Evolutionary conservation across 1,140 invertebrate genomes (phyloP), one percentile per base, ranked within the genome.

Genomic region (Drosophila lacteicornis): DNA sequence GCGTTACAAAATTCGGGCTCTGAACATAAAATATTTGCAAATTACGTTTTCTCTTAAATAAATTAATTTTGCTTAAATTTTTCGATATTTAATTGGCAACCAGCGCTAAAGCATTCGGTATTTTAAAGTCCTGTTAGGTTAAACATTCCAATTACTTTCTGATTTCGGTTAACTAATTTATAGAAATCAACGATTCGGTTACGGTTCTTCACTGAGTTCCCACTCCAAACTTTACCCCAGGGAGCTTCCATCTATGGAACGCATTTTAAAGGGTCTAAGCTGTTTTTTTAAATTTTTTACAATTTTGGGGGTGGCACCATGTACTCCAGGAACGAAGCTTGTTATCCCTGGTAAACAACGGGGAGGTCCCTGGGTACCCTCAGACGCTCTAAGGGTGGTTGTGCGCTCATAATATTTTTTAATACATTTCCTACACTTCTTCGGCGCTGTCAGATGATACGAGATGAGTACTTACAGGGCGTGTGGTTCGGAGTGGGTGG

Each of bases 401-500:
- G 36, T 30, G 55, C 67, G 43, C 55, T 82, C 46, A 57, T 47
- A 63, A 63, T 50, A 88, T 77, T 87, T 87, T 84, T 88, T 84
- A 88, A 87, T 84, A 90, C 76, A 81, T 85, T 85, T 79, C 78
- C 57, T 77, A 78, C 27, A 62, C 75, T 25, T 56, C 66, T 33
- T 17, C 33, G 19, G 30, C 36, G 36, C 22, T 15, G 53, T 36
- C 51, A n/a, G 42, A 19, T 17, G 58, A 36, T 33, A 19, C 13
- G 42, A 4, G 49, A 27, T 15, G 38, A 15, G 51, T 74, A 92
- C 92, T 92, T 83, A 92, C 92, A 91, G 82, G 93, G 95, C 91
- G 93, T 93, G 82, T 95, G 95, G 73, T 93, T 94, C 68, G 95
- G 94, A 8, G 95, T 95, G 38, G 94, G 93, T 3, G 95, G 95